A percentile compares a stretch with the other conserved stretches of the same genome.
These are phyloP conservation scores for Onchidella celtica DNA, from an alignment of 2,888 invertebrate genomes.

Conservation along the genomic window DNA sequence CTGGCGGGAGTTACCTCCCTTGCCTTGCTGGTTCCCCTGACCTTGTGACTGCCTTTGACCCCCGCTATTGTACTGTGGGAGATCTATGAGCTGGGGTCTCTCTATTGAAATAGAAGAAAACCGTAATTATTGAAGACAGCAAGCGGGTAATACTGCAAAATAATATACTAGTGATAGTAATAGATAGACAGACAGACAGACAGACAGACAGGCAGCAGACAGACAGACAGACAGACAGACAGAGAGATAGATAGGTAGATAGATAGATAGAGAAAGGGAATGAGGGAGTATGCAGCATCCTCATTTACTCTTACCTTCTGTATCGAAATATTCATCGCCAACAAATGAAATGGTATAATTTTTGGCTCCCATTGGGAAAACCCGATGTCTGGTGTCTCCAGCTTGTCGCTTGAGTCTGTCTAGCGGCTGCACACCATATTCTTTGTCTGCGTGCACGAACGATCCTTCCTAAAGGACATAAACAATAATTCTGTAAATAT, in stretches of 20 bases:
- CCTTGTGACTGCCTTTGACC: not conserved
- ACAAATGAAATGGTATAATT: constrained; percentile 8
- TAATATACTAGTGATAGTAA: too few species aligned
- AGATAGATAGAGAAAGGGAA: too few species aligned
- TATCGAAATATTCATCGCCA: not conserved
- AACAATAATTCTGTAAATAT: not conserved
- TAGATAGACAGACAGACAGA: not conserved
- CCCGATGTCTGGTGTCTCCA: not conserved
- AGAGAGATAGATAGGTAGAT: too few species aligned
- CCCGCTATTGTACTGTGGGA: not conserved
- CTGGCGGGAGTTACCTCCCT: not conserved
- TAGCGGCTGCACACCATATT: constrained; percentile 8
- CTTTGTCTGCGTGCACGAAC: not conserved
- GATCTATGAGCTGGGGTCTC: not conserved
- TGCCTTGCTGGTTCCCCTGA: not conserved
- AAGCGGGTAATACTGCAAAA: too few species aligned
- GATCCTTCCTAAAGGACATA: not conserved
- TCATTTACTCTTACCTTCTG: not conserved
- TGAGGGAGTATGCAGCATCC: too few species aligned
- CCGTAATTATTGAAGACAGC: too few species aligned
- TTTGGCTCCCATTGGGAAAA: not conserved
- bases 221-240: too few species aligned
- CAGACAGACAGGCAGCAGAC: too few species aligned
- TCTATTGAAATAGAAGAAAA: too few species aligned
- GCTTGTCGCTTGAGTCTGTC: not conserved